Conservation (phyloP, 23 tunicate species). For the Ciona savignyi region DNA sequence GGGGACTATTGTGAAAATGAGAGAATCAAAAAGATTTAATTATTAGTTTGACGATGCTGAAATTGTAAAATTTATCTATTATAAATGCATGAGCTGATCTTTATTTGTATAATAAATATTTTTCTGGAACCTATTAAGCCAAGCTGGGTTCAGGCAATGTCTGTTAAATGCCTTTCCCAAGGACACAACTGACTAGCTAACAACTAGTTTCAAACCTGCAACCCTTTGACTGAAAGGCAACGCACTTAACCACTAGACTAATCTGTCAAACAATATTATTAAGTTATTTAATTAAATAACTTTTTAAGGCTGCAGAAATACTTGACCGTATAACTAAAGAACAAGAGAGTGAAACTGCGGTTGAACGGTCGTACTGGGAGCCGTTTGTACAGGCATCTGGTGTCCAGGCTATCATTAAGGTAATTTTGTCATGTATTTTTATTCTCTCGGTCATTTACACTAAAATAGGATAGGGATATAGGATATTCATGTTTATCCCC, state of each 20-base stretch:
- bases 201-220: too few species aligned
- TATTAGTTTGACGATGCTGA: neutral
- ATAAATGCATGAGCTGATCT: too few species aligned
- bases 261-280: neutral
- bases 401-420: slow-evolving; percentile 36
- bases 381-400: slow-evolving; percentile 69
- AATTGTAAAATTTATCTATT: neutral
- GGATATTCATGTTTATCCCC: too few species aligned
- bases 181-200: too few species aligned
- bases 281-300: neutral
- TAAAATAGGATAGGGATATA: too few species aligned
- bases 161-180: too few species aligned
- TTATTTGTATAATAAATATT: too few species aligned
- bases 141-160: too few species aligned
- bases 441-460: too few species aligned
- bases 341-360: slow-evolving; percentile 17
- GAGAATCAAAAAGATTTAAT: neutral
- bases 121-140: too few species aligned
- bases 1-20: neutral
- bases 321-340: slow-evolving; percentile 33
- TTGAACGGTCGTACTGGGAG: slow-evolving; percentile 66
- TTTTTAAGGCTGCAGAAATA: slow-evolving; percentile 59
- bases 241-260: too few species aligned
- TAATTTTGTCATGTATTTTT: neutral
- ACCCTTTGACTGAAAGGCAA: too few species aligned